phyloP scores from a whole-genome alignment of 35 echinoderm and acorn worm genomes.

The Nesometra sesokonis region DNA sequence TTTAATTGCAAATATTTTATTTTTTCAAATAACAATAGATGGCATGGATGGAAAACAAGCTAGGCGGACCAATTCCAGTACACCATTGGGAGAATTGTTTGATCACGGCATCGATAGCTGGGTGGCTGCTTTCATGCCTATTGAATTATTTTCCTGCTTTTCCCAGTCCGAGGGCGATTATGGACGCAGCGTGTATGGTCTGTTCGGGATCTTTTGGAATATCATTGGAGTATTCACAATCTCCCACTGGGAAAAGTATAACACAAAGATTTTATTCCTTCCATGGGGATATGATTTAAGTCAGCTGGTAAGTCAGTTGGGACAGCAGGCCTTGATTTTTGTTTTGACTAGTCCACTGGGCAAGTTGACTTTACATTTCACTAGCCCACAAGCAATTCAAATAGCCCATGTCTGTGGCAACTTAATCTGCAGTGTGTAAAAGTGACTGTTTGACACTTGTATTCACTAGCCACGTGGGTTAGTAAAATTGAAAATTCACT shows the following conservation, averaged over 20 bases:
- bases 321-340: too few relatives aligned
- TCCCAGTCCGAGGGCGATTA: slow-evolving; percentile 46
- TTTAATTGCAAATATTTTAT: too few relatives aligned
- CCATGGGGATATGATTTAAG: slow-evolving; percentile 96
- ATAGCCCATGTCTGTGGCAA: too few relatives aligned
- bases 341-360: too few relatives aligned
- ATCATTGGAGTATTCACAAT: slow-evolving; percentile 46
- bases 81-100: slow-evolving; percentile 89
- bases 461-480: too few relatives aligned
- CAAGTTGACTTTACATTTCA: too few relatives aligned
- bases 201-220: slow-evolving; percentile 51
- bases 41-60: slow-evolving; percentile 98
- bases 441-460: too few relatives aligned
- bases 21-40: slow-evolving; percentile 35
- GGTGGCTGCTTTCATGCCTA: slow-evolving; percentile 45
- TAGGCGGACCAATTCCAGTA: slow-evolving; percentile 70
- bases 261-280: slow-evolving; percentile 67
- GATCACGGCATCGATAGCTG: slow-evolving; percentile 92
- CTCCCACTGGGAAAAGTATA: slow-evolving; percentile 91
- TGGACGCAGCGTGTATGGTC: slow-evolving; percentile 46
- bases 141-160: slow-evolving; percentile 68
- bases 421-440: too few relatives aligned
- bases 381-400: too few relatives aligned
- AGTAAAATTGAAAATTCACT: too few relatives aligned
- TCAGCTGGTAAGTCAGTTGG: slow-evolving; percentile 53